Evolutionary conservation across 2,888 invertebrate species (phyloP).

Genomic region (Dolichopus griseipennis): DNA sequence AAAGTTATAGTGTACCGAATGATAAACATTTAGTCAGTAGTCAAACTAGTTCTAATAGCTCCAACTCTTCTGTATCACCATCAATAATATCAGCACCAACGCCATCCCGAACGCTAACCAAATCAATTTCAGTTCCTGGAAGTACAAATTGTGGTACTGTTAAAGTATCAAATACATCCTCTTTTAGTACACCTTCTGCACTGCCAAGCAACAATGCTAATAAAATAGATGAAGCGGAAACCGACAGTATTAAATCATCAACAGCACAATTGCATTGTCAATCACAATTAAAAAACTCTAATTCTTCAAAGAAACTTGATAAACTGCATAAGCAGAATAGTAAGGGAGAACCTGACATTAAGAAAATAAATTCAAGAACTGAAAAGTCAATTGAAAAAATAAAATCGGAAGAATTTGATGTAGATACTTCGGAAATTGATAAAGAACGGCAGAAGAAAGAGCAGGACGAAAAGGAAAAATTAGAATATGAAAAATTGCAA

Average conservation of each 20-base stretch:
- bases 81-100: slow-evolving; percentile 13
- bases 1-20: slow-evolving; percentile 39
- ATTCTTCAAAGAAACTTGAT: slow-evolving; percentile 27
- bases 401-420: slow-evolving; percentile 21
- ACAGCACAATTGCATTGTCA: slow-evolving; percentile 21
- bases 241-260: slow-evolving; percentile 26
- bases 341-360: slow-evolving; percentile 30
- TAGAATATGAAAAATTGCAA: slow-evolving; percentile 29
- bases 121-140: slow-evolving; percentile 41
- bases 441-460: slow-evolving; percentile 28
- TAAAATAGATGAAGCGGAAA: slow-evolving; percentile 20
- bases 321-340: slow-evolving; percentile 37
- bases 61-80: slow-evolving; percentile 16
- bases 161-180: slow-evolving; percentile 19
- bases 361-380: slow-evolving; percentile 27
- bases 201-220: slow-evolving; percentile 16
- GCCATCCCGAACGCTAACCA: slow-evolving; percentile 29
- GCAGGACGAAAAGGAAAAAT: slow-evolving; percentile 28
- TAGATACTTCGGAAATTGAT: slow-evolving; percentile 24
- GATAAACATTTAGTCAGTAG: slow-evolving; percentile 22
- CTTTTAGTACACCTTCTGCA: slow-evolving; percentile 13
- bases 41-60: neutral
- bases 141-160: slow-evolving; percentile 41
- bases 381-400: slow-evolving; percentile 26
- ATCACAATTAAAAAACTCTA: slow-evolving; percentile 15